Evolutionary conservation across 1,140 invertebrate species (phyloP).

Genomic region (Formica selysi): DNA sequence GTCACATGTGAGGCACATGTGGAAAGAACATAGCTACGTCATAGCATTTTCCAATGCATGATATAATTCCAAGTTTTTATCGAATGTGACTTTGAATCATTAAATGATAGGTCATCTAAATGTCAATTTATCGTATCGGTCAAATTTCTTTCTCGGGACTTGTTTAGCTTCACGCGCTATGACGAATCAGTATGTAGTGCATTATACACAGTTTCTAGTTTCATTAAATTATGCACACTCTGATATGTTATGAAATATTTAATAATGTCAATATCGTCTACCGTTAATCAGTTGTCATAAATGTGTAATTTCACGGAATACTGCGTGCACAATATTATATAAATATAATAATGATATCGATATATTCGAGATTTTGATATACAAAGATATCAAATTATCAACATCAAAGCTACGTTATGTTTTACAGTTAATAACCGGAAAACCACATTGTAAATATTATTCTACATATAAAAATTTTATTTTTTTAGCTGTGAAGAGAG

Average conservation of each 20-base stretch:
- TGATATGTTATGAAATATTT: conserved; percentile 4
- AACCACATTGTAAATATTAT: background rate
- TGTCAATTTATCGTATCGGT: background rate
- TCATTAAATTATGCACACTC: conserved; percentile 25
- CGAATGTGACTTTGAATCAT: background rate
- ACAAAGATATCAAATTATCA: background rate
- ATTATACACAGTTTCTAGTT: background rate
- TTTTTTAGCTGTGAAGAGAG: background rate
- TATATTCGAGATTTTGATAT: background rate
- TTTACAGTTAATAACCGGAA: background rate
- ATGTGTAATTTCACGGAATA: conserved; percentile 7
- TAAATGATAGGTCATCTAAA: conserved; percentile 11
- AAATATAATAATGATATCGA: background rate
- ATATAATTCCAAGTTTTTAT: conserved; percentile 28
- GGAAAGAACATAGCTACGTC: background rate
- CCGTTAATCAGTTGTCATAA: conserved; percentile 22
- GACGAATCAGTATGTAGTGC: background rate
- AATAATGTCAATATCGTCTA: conserved; percentile 13
- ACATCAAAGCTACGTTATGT: background rate
- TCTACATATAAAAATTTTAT: background rate
- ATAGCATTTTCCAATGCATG: background rate
- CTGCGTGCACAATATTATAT: background rate
- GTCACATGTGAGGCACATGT: background rate
- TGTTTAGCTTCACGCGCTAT: background rate
- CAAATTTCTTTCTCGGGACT: background rate